These are phyloP conservation scores for Moxostoma hubbsi DNA, from an alignment of 2,797 vertebrate species.

Conservation along the genomic window DNA sequence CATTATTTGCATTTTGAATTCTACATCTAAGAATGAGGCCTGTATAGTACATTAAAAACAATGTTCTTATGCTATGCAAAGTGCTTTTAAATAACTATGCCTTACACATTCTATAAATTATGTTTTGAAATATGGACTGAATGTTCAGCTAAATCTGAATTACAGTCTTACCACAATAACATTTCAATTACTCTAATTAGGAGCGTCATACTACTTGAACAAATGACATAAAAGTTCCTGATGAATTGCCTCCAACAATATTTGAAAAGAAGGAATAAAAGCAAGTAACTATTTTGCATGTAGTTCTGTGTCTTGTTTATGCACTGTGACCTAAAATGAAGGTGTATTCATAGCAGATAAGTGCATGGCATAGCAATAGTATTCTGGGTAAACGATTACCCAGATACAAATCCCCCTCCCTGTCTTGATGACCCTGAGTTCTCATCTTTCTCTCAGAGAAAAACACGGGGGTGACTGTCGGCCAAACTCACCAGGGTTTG, in stretches of 20 bases:
- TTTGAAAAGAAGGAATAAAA: not conserved
- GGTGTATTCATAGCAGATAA: not conserved
- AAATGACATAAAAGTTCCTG: not conserved
- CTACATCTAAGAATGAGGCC: no score
- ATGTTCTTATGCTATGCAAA: not conserved
- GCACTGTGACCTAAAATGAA: not conserved
- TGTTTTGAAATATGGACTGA: no score
- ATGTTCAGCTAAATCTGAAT: no score
- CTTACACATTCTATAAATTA: no score
- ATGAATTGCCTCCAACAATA: not conserved
- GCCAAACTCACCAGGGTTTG: slow-evolving; percentile 10
- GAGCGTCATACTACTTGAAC: no score
- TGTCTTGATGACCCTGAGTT: slow-evolving; percentile 59
- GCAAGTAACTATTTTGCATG: not conserved
- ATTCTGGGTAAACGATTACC: slow-evolving; percentile 18
- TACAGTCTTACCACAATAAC: no score
- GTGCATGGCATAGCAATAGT: not conserved
- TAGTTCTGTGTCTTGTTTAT: not conserved
- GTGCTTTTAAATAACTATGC: no score
- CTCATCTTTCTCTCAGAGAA: slow-evolving; percentile 39
- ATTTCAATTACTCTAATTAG: no score
- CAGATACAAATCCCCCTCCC: slow-evolving; percentile 50
- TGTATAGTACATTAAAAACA: not conserved
- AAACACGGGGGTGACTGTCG: slow-evolving; percentile 46
- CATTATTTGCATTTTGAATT: no score